Conservation (phyloP, 2,888 invertebrate genomes). For the Eucera pruinosa region DNA sequence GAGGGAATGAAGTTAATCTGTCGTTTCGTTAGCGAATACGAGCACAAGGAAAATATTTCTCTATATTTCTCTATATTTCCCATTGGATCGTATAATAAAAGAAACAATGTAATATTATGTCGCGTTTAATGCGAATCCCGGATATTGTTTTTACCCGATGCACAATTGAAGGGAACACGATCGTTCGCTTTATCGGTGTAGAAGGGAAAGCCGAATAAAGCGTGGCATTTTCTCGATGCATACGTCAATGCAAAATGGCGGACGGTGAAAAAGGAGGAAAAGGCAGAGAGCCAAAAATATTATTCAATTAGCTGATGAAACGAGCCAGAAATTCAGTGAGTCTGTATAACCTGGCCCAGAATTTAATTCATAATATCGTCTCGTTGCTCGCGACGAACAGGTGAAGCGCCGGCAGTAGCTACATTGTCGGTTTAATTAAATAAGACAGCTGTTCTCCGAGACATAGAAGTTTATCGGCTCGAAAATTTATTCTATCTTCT, state of each 20-base stretch:
- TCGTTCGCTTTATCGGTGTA: not conserved
- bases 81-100: not conserved
- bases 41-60: too few relatives aligned
- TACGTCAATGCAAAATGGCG: conserved; percentile 30
- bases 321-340: conserved; percentile 65
- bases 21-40: not conserved
- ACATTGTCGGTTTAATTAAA: conserved; percentile 72
- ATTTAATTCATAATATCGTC: conserved; percentile 71
- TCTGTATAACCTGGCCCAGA: conserved; percentile 45
- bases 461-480: conserved; percentile 49
- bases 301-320: conserved; percentile 74
- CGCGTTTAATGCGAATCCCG: not conserved
- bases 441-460: conserved; percentile 66
- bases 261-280: conserved; percentile 2
- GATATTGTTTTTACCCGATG: conserved; percentile 9
- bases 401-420: conserved; percentile 41
- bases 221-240: conserved; percentile 13
- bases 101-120: not conserved
- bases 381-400: conserved; percentile 51
- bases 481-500: conserved; percentile 33
- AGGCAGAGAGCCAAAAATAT: conserved; percentile 60
- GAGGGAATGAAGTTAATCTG: conserved; percentile 17
- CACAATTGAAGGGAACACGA: not conserved
- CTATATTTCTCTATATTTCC: too few relatives aligned
- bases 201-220: conserved; percentile 7